Evolutionary conservation across 2,888 invertebrate genomes (phyloP), one percentile per base, ranked within the genome.

Genomic region (Cephus spinipes): DNA sequence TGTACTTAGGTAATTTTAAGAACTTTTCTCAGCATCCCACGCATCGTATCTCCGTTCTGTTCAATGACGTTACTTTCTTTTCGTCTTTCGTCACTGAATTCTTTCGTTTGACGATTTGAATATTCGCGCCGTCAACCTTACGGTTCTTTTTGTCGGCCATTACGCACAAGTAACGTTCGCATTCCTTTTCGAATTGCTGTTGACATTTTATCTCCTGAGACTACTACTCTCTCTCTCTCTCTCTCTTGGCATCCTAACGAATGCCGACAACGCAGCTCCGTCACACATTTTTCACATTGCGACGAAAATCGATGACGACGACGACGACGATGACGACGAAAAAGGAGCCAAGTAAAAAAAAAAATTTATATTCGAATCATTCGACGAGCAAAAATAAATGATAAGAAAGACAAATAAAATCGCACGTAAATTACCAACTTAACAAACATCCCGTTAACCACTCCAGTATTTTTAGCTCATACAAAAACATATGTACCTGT

Each of bases 1-100:
- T 79, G 77, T 79, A 79, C 77, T 79, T 79, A 76, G 79, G 76
- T 77, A 79, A 76, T 75, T 33, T 79, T 73, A 79, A 79, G 75
- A 79, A 73, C 23, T 36, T 68, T 77, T 77, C 35, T 30, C 35
- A 23, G 6, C 12, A 0, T 35, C 15, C 74, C 30, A 74, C 35
- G 4, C 31, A 12, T 32, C 30, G 31, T 32, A 12, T 71, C 11
- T 12, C 12, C 71, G 4, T 32, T 31, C 40, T 23, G 0, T 23
- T 23, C 40, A 40, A 4, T 40, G 15, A 40, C 23, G 40, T 23
- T 23, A 23, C 23, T 23, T 55, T 55, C 40, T 0, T 55, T 23
- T 6, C 23, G 0, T 55, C 23, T 55, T 55, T 55, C 40, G 40
- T 55, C 23, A 55, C 9, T 23, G 2, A 1, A 23, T 9, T 23